These are phyloP conservation scores for Gadus macrocephalus DNA, from an alignment of 2,113 vertebrate genomes.

Conservation along the genomic window DNA sequence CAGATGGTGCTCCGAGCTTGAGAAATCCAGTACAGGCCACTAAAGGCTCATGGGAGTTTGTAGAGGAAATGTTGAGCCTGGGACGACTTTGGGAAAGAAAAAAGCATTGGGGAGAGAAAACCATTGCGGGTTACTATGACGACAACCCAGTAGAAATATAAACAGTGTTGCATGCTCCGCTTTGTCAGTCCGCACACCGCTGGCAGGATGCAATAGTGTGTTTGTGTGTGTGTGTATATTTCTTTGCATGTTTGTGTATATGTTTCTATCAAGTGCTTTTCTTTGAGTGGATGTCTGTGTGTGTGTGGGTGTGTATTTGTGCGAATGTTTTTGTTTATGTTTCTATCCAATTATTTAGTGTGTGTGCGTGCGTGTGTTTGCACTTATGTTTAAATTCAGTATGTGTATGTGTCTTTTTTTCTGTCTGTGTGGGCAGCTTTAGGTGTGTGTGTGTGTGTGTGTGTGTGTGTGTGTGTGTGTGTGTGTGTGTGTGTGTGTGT, in stretches of 20 bases:
- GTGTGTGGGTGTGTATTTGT: background rate
- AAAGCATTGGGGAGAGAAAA: conserved; percentile 20
- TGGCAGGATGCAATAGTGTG: conserved; percentile 13
- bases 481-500: conserved; percentile 3
- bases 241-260: background rate
- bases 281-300: background rate
- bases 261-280: background rate
- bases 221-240: conserved; percentile 15
- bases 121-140: conserved; percentile 52
- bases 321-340: background rate
- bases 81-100: background rate
- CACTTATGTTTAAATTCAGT: background rate
- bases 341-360: too few relatives aligned
- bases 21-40: background rate
- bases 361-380: too few relatives aligned
- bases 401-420: conserved; percentile 8
- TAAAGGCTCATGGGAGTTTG: background rate
- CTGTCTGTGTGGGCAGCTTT: background rate
- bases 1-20: background rate
- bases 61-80: background rate
- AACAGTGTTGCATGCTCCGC: conserved; percentile 47
- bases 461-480: conserved; percentile 3
- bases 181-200: conserved; percentile 44
- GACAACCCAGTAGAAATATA: conserved; percentile 56
- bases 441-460: conserved; percentile 5